Conservation (phyloP, 1,140 invertebrate species). For the Anastrepha obliqua region DNA sequence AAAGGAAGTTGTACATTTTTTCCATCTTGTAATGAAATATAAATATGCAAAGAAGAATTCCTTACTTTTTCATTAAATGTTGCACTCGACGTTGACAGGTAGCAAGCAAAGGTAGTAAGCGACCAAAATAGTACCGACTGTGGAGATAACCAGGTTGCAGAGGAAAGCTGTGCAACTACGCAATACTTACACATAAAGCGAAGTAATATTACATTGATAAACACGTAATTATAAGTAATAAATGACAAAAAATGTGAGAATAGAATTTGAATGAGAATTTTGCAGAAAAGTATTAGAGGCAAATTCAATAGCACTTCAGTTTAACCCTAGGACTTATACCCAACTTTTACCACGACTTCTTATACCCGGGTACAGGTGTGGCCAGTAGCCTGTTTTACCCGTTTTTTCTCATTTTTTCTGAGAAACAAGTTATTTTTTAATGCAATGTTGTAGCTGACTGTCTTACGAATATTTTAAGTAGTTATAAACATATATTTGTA, state of each 20-base stretch:
- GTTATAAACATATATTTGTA: too few relatives aligned
- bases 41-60: slow-evolving; percentile 47
- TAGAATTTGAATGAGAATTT: not conserved
- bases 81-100: slow-evolving; percentile 24
- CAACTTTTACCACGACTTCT: too few relatives aligned
- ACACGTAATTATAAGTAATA: slow-evolving; percentile 12
- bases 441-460: too few relatives aligned
- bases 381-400: too few relatives aligned
- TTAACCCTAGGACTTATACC: too few relatives aligned
- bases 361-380: too few relatives aligned
- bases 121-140: not conserved
- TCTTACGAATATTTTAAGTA: too few relatives aligned
- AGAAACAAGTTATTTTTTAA: too few relatives aligned
- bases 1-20: slow-evolving; percentile 36
- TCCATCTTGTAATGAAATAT: slow-evolving; percentile 45
- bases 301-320: not conserved
- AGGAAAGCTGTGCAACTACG: not conserved
- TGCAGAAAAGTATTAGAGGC: not conserved
- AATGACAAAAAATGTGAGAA: not conserved
- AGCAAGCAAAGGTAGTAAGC: not conserved
- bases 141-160: not conserved
- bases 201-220: slow-evolving; percentile 16
- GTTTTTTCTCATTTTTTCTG: too few relatives aligned
- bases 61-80: slow-evolving; percentile 52
- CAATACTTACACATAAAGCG: not conserved